A percentile compares a stretch with the other conserved stretches of the same genome.
Conservation (phyloP, 23 tunicate genomes). For the Styela plicata region DNA sequence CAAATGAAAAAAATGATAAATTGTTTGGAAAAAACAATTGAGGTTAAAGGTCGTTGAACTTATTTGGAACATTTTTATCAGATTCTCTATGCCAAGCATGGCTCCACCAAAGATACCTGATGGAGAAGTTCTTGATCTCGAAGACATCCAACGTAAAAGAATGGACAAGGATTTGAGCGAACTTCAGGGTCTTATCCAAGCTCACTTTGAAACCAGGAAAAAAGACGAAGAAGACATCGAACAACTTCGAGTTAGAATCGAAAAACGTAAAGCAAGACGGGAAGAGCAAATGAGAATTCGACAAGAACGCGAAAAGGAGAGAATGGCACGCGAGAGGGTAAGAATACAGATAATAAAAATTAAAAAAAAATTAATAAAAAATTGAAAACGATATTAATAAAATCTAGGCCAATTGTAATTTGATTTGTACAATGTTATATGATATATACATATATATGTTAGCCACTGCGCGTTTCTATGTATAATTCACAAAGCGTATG, state of each 20-base stretch:
- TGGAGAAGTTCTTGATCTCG: conserved; percentile 81
- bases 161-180: conserved; percentile 90
- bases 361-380: no score
- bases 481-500: no score
- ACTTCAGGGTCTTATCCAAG: conserved; percentile 70
- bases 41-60: no score
- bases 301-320: conserved; percentile 82
- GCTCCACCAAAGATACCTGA: conserved; percentile 89
- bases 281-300: conserved; percentile 81
- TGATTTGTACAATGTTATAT: no score
- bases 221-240: conserved; percentile 92
- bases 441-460: no score
- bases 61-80: no score
- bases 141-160: conserved; percentile 87
- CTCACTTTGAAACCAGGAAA: conserved; percentile 84
- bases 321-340: conserved; percentile 92
- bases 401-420: no score
- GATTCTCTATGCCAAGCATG: conserved; percentile 70
- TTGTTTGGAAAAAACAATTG: no score
- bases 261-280: conserved; percentile 55
- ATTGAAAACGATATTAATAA: no score
- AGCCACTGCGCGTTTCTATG: no score
- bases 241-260: conserved; percentile 62
- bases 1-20: no score
- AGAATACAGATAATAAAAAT: neutral